These are phyloP conservation scores for Calliphora vomitoria DNA, from an alignment of 2,888 invertebrate species.

Conservation along the genomic window DNA sequence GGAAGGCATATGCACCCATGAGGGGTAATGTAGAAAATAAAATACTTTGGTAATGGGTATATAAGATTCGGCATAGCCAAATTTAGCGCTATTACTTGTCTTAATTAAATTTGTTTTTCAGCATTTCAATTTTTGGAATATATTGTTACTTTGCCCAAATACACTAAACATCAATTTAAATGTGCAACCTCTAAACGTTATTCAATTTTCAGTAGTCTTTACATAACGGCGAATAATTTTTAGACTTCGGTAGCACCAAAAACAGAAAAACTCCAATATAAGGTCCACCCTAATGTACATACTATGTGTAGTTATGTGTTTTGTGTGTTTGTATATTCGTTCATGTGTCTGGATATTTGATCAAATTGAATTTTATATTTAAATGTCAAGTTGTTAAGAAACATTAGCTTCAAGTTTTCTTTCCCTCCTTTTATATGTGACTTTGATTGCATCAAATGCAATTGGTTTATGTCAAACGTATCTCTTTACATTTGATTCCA, in stretches of 20 bases:
- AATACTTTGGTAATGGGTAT: no score
- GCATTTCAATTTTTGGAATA: no score
- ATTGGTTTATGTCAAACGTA: conserved; percentile 73
- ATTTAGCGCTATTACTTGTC: no score
- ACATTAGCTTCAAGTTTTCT: conserved; percentile 72
- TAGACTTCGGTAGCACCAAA: neutral
- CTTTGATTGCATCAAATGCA: conserved; percentile 75
- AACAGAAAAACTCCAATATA: no score
- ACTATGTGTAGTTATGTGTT: neutral
- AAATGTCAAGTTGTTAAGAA: conserved; percentile 74
- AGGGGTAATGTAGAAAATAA: no score
- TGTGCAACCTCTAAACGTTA: no score
- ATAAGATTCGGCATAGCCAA: no score
- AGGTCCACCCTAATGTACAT: neutral
- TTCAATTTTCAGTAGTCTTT: no score
- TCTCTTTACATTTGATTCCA: conserved; percentile 58
- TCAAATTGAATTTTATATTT: conserved; percentile 74
- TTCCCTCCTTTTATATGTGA: conserved; percentile 56
- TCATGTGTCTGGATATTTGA: conserved; percentile 69
- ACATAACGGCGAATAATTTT: neutral
- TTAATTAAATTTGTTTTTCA: no score
- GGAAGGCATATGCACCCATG: no score
- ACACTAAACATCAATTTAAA: no score
- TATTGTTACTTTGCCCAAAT: no score
- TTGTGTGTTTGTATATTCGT: conserved; percentile 8